Conservation (phyloP, 2,888 invertebrate species). For the Antitype chi region DNA sequence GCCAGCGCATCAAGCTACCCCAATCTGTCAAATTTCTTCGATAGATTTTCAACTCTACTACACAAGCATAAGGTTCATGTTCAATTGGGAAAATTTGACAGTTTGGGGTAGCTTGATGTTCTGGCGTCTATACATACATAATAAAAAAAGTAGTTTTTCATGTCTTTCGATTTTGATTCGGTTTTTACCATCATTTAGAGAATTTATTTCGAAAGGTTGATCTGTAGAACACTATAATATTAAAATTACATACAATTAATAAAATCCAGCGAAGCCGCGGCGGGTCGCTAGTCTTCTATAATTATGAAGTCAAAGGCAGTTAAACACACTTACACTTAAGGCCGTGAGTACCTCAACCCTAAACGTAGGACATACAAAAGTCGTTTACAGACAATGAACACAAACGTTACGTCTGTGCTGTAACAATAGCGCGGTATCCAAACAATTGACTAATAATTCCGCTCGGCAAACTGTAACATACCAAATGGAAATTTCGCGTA, state of each 20-base stretch:
- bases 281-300: background rate
- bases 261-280: background rate
- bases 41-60: too few species aligned
- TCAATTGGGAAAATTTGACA: too few species aligned
- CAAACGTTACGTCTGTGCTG: constrained; percentile 76
- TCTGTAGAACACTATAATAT: background rate
- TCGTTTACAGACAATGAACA: constrained; percentile 75
- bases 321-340: background rate
- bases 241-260: background rate
- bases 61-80: too few species aligned
- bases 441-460: constrained; percentile 85
- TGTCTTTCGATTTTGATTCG: background rate
- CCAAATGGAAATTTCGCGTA: constrained; percentile 83
- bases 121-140: background rate
- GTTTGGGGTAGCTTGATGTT: too few species aligned
- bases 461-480: constrained; percentile 79
- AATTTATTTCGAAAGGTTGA: background rate
- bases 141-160: background rate
- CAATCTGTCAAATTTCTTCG: too few species aligned
- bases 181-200: background rate
- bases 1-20: too few species aligned
- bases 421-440: constrained; percentile 77
- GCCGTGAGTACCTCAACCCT: constrained; percentile 31
- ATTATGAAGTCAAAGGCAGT: background rate
- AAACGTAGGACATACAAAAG: constrained; percentile 70